Conservation (phyloP, 2,797 vertebrate genomes). For the Falco biarmicus region DNA sequence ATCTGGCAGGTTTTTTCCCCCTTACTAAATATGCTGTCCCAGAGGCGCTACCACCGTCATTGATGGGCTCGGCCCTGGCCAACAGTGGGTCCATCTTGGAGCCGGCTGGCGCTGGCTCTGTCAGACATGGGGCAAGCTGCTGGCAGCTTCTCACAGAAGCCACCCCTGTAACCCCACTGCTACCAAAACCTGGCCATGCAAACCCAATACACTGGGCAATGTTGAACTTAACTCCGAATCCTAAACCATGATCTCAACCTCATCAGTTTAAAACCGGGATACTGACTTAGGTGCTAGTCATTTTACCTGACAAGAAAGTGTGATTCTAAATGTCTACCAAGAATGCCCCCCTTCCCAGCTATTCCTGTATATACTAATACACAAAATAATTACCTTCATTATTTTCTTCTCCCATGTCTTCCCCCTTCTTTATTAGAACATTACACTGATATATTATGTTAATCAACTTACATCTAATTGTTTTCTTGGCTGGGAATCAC, state of each 20-base stretch:
- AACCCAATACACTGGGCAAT: fast-evolving
- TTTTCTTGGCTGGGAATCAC: not conserved
- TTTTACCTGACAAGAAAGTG: not conserved
- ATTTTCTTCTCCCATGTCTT: not conserved
- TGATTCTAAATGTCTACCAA: not conserved
- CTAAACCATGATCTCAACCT: not conserved
- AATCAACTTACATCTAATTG: not conserved
- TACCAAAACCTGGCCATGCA: not conserved
- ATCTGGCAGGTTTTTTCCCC: not conserved
- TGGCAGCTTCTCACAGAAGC: not conserved
- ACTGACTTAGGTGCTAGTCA: not conserved
- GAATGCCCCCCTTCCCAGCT: not conserved
- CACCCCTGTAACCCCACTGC: not conserved
- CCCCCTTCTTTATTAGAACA: not conserved
- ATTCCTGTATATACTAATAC: not conserved
- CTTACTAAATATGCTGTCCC: not conserved
- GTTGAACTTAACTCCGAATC: not conserved
- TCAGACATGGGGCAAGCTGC: fast-evolving
- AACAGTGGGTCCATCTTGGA: fast-evolving
- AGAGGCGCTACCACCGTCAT: fast-evolving
- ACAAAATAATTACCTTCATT: not conserved
- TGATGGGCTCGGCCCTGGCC: not conserved
- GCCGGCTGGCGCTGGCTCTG: not conserved
- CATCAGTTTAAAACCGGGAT: not conserved
- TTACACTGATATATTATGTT: not conserved